Conservation (phyloP, 1,140 invertebrate genomes). For the Lordiphosa clarofinis region DNA sequence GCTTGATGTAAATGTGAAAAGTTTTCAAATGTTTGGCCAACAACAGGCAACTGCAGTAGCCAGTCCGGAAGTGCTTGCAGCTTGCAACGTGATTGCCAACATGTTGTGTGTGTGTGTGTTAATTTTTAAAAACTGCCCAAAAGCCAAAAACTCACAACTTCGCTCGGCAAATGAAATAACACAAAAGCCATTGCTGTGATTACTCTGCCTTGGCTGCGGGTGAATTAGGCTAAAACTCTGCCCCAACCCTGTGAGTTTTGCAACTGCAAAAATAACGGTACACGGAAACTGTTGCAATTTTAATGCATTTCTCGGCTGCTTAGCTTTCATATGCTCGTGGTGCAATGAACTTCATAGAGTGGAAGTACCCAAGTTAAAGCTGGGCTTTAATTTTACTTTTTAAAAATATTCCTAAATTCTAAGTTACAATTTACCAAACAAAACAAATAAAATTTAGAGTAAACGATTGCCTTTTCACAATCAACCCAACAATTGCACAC, state of each 20-base stretch:
- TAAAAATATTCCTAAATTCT: no score
- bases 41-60: slow-evolving; percentile 33
- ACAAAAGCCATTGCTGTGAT: slow-evolving; percentile 69
- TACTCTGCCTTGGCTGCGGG: slow-evolving; percentile 44
- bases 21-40: slow-evolving; percentile 70
- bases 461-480: not conserved
- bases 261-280: slow-evolving; percentile 34
- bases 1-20: slow-evolving; percentile 76
- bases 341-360: slow-evolving; percentile 13
- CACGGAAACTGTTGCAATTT: slow-evolving; percentile 64
- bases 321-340: slow-evolving; percentile 34
- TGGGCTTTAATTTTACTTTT: no score
- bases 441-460: no score
- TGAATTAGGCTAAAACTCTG: slow-evolving; percentile 3
- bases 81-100: slow-evolving; percentile 57
- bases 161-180: slow-evolving; percentile 63
- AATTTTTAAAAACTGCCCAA: slow-evolving; percentile 75
- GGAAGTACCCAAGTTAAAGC: no score
- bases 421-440: no score
- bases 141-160: slow-evolving; percentile 54
- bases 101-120: slow-evolving; percentile 59
- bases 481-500: not conserved
- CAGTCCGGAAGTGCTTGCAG: slow-evolving; percentile 66
- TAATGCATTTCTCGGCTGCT: slow-evolving; percentile 65
- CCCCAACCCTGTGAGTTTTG: slow-evolving; percentile 15